These are phyloP conservation scores for Thecocarcelia acutangulata DNA, from an alignment of 2,888 invertebrate species.

Conservation along the genomic window DNA sequence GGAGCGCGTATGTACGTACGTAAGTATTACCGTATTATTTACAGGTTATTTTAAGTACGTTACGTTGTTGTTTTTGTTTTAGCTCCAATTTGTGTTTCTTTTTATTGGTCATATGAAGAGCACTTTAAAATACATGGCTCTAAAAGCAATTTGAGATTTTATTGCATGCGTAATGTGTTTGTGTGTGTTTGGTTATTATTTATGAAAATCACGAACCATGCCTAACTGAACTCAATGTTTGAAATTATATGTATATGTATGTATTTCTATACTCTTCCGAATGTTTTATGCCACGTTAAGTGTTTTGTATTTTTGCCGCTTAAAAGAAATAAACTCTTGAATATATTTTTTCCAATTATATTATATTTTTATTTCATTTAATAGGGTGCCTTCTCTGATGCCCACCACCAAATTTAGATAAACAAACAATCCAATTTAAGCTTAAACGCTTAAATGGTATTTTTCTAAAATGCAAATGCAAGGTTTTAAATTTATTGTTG, in stretches of 20 bases:
- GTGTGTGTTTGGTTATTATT: conserved; percentile 45
- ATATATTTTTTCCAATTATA: not conserved
- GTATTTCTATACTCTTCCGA: conserved; percentile 16
- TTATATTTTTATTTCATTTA: too few species aligned
- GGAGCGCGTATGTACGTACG: not conserved
- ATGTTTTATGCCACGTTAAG: conserved; percentile 51
- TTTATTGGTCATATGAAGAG: conserved; percentile 47
- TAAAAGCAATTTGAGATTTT: conserved; percentile 37
- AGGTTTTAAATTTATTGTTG: too few species aligned
- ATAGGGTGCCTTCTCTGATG: too few species aligned
- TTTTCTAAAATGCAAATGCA: too few species aligned
- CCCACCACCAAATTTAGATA: too few species aligned
- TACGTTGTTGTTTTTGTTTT: conserved; percentile 16
- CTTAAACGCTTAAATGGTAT: too few species aligned
- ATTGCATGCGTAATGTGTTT: conserved; percentile 30
- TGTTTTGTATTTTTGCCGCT: not conserved
- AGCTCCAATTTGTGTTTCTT: not conserved
- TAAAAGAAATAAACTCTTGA: conserved; percentile 5
- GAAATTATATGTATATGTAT: too few species aligned
- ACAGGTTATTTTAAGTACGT: conserved; percentile 26
- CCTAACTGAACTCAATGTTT: conserved; percentile 31
- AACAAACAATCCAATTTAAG: too few species aligned
- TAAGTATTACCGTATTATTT: conserved; percentile 22
- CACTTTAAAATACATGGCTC: conserved; percentile 35
- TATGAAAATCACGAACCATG: conserved; percentile 66